Percentiles rank a stretch among this genome's conserved stretches.
Conservation (phyloP, 2,888 invertebrate genomes). For the Apamea crenata region DNA sequence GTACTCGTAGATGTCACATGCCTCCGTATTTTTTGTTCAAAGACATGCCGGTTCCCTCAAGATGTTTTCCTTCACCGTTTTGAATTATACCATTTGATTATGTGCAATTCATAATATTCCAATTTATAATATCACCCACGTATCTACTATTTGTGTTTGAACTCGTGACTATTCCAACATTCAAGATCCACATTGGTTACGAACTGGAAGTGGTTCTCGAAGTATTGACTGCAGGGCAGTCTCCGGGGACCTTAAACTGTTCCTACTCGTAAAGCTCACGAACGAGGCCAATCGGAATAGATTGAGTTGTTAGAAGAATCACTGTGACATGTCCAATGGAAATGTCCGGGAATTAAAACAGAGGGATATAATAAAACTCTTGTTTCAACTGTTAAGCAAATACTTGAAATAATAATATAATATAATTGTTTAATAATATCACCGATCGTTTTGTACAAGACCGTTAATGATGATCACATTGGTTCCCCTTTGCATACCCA, state of each 20-base stretch:
- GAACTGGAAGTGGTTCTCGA: conserved; percentile 34
- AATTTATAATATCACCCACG: too few relatives aligned
- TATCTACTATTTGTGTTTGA: background rate
- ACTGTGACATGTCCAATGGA: conserved; percentile 4
- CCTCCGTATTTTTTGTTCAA: background rate
- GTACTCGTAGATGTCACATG: too few relatives aligned
- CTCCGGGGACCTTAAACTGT: conserved; percentile 38
- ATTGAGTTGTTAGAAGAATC: conserved; percentile 38
- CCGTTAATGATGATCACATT: background rate
- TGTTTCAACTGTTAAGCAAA: background rate
- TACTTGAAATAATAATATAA: background rate
- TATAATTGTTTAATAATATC: background rate
- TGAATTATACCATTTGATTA: background rate
- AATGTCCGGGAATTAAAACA: background rate
- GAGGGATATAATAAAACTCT: background rate
- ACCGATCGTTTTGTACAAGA: background rate
- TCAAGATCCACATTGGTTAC: conserved; percentile 32
- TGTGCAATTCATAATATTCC: background rate
- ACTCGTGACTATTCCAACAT: background rate
- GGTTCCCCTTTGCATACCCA: background rate
- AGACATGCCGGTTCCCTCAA: background rate
- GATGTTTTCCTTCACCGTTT: background rate
- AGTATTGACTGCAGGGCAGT: conserved; percentile 41
- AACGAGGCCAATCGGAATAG: conserved; percentile 40
- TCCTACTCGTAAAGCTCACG: conserved; percentile 35